Evolutionary conservation across 23 tunicate species (phyloP).

Genomic region (Corella eumyota): DNA sequence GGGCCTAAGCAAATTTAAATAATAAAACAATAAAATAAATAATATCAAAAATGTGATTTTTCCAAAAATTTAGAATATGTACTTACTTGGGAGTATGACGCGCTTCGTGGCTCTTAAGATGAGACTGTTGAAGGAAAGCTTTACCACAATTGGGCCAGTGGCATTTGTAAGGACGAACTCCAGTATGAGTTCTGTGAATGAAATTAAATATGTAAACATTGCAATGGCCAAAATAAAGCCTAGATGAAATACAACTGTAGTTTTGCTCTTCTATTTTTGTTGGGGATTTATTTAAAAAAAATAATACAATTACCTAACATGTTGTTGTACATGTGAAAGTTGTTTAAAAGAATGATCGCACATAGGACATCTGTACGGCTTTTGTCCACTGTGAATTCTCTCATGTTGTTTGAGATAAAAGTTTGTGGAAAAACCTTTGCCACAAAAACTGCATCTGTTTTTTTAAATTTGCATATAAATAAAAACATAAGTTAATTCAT

Average conservation of each 20-base stretch:
- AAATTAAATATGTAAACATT: neutral
- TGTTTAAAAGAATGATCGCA: constrained; percentile 88
- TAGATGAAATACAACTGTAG: too few relatives aligned
- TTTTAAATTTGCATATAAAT: neutral
- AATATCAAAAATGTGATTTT: too few relatives aligned
- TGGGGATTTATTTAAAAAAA: too few relatives aligned
- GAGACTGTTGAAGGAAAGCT: constrained; percentile 93
- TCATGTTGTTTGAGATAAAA: constrained; percentile 94
- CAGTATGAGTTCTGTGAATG: constrained; percentile 77
- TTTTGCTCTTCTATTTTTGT: too few relatives aligned
- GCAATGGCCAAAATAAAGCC: neutral
- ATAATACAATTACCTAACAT: constrained; percentile 53
- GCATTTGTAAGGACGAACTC: constrained; percentile 94
- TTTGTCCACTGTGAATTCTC: constrained; percentile 90
- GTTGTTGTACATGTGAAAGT: constrained; percentile 92
- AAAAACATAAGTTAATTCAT: too few relatives aligned
- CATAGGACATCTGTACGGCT: constrained; percentile 96
- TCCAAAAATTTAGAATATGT: too few relatives aligned
- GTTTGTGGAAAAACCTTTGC: constrained; percentile 88
- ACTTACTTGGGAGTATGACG: constrained; percentile 84
- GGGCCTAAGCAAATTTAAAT: too few relatives aligned
- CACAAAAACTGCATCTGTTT: constrained; percentile 76
- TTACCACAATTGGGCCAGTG: constrained; percentile 97
- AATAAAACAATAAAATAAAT: too few relatives aligned
- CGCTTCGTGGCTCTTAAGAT: constrained; percentile 89